These are phyloP conservation scores for Tapirus terrestris DNA, from an alignment of 2,113 vertebrate species.

Conservation along the genomic window DNA sequence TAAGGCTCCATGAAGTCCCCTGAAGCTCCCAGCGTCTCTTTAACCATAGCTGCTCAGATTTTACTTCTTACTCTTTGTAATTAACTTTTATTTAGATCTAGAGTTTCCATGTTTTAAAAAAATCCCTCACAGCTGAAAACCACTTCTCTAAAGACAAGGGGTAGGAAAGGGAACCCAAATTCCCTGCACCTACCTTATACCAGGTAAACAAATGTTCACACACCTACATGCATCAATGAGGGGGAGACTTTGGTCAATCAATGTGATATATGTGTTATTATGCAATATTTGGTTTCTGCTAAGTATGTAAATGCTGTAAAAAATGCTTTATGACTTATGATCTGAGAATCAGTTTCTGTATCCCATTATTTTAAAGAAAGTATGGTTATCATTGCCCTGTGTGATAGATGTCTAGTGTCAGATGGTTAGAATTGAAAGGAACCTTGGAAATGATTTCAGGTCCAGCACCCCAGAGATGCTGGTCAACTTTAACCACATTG, in stretches of 20 bases:
- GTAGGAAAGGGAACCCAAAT: not conserved
- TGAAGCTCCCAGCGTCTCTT: not conserved
- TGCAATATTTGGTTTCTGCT: not conserved
- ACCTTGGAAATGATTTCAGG: not conserved
- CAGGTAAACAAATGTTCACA: not conserved
- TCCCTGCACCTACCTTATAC: not conserved
- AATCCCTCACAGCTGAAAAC: not conserved
- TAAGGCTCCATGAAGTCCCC: not conserved
- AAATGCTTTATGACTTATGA: not conserved
- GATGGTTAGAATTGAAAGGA: not conserved
- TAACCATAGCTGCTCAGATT: not conserved
- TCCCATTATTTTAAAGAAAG: not conserved
- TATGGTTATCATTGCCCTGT: not conserved
- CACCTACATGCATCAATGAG: fast-evolving
- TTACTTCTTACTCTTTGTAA: not conserved
- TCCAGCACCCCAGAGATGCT: not conserved
- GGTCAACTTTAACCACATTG: not conserved
- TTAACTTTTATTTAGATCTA: not conserved
- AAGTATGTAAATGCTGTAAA: not conserved
- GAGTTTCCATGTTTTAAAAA: not conserved
- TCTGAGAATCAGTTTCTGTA: not conserved
- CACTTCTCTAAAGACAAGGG: not conserved
- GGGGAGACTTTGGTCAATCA: not conserved
- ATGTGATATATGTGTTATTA: not conserved
- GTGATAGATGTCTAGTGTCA: not conserved